Base-by-base conservation (phyloP, 1,140 invertebrate species). In the Drosophila gunungcola region DNA sequence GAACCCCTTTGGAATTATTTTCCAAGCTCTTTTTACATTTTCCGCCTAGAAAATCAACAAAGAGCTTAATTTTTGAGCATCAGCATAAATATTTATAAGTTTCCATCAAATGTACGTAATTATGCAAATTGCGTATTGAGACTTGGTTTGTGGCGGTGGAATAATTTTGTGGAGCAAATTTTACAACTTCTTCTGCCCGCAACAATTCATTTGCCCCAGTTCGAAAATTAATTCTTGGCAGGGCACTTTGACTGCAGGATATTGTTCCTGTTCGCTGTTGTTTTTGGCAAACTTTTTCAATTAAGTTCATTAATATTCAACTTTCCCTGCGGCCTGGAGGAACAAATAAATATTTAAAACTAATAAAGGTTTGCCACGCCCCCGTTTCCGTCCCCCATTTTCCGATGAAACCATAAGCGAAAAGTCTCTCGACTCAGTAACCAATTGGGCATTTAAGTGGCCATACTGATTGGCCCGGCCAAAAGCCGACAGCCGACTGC, bases 231-330 rank as follows among this genome's bases (percentile, higher is more conserved):
- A 83, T 83, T 83, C 78, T 62, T 51, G 64, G 32, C 41, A n/a
- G 56, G 11, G 13, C 11, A 21, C 3, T 10, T 7, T n/a, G 6
- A 39, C 38, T 63, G 13, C 25, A 39, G 73, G 62, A 67, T 76
- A 63, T 76, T 76, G 52, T 42, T 53, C 27, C 38, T 41, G 68
- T n/a, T 34, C 16, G 21, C 48, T 57, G 16, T 51, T 58, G 36
- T 60, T 60, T 57, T 53, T 9, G 25, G 55, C 68, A 57, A 83
- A 83, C 69, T 83, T 83, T 83, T 83, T 83, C 80, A 83, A 83
- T 83, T 83, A 83, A 55, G 74, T 62, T 83, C 75, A 83, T 83
- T 83, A 83, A 83, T 83, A 83, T 83, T 83, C 80, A 78, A 83
- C 80, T 79, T 83, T 52, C 49, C 67, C 79, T 48, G 73, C 73